A percentile compares a stretch with the other conserved stretches of the same genome.
Conservation (phyloP, 2,797 vertebrate species). For the Chloroceryle inda region DNA sequence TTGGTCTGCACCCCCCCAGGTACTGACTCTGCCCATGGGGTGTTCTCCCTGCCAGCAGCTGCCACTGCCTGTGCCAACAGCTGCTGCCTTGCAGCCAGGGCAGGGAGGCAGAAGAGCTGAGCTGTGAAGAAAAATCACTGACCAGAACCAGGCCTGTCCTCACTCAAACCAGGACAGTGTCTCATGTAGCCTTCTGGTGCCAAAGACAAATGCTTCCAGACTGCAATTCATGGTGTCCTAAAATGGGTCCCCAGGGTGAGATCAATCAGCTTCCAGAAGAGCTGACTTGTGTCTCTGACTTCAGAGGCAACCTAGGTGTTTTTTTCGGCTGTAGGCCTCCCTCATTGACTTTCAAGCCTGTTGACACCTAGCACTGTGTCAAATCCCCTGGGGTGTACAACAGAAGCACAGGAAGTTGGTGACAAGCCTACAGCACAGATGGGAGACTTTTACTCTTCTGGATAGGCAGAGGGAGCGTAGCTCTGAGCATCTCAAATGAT, state of each 20-base stretch:
- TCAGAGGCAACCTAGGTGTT: not conserved
- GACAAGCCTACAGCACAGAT: rapidly evolving
- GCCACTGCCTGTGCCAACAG: too few species aligned
- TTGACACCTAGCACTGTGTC: not conserved
- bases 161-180: not conserved
- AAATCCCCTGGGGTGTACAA: not conserved
- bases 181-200: not conserved
- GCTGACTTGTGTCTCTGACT: not conserved
- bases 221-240: not conserved
- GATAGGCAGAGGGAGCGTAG: not conserved
- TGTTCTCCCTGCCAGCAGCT: too few species aligned
- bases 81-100: too few species aligned
- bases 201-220: not conserved
- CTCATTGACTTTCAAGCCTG: not conserved
- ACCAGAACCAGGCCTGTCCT: too few species aligned
- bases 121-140: too few species aligned
- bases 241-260: not conserved
- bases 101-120: too few species aligned
- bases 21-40: too few species aligned
- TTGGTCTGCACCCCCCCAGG: too few species aligned
- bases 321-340: not conserved
- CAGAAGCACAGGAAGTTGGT: not conserved
- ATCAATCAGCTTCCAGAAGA: not conserved
- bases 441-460: not conserved
- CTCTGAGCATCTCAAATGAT: not conserved